Evolutionary conservation across 92 coral and sea anemone species (phyloP), one percentile per base, ranked within the genome.

Genomic region (Epizoanthus ramosus): DNA sequence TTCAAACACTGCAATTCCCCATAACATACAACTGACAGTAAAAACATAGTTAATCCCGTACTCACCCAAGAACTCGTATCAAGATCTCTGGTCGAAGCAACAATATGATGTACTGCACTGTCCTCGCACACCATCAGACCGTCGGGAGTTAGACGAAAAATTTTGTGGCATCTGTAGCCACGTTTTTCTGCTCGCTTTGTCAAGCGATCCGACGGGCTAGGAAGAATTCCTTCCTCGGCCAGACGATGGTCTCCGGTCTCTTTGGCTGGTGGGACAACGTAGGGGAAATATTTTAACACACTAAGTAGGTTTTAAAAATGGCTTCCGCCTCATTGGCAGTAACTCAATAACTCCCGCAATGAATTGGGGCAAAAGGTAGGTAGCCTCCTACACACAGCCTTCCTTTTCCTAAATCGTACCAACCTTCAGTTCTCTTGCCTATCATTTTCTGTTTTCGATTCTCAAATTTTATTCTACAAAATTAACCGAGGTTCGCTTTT

Each of bases 61-160:
- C 89, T 43, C 64, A 92, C 95, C 93, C 84, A 84, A 13, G 89
- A 83, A 60, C 86, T 82, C 5, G 67, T 87, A 6, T 90, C 91
- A 67, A 87, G 58, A 63, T 85, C 83, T 71, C 90, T 89, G 3
- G 94, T 91, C 23, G 93, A 90, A 18, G 98, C 94, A 0, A 93
- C 98, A 37, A 87, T 80, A 57, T 75, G 74, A 74, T 75, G 75
- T 6, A 81, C 81, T 13, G 79, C 61, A 16, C 64, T 79, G 81
- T 93, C 98, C 74, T 89, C 93, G 82, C 98, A 93, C 0, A 86
- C 92, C 98, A 91, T 93, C 18, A 93, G 87, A 1, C 98, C 98
- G 58, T 88, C 90, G 17, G 98, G 93, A 33, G 92, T 89, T 25
- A 93, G 89, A 24, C 98, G 91, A 69, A 86, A 93, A 8, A 93